Evolutionary conservation across 2,888 invertebrate genomes (phyloP).

Genomic region (Strigamia crassipes): DNA sequence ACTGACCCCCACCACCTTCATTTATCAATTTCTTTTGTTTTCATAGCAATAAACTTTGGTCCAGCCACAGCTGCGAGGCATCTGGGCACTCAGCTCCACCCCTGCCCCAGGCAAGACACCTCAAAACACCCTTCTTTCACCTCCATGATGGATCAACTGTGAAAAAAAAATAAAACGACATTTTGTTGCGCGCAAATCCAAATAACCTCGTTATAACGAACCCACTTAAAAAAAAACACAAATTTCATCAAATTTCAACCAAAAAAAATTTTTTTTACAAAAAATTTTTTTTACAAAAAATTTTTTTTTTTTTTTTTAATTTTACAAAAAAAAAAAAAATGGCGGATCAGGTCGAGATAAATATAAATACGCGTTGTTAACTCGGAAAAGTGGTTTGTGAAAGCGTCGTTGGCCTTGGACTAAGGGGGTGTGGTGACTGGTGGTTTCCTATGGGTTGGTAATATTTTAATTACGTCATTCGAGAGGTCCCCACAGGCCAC

Average conservation of each 20-base stretch:
- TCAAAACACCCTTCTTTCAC: not conserved
- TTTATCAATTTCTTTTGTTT: constrained; percentile 10
- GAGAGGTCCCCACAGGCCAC: constrained; percentile 11
- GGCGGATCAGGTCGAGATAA: not conserved
- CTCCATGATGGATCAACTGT: constrained; percentile 10
- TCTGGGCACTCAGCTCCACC: constrained; percentile 3
- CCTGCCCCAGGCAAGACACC: constrained; percentile 10
- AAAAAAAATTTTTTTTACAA: no score
- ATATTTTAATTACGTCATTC: constrained; percentile 17
- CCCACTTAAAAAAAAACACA: no score
- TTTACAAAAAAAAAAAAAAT: not conserved
- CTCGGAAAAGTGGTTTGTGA: not conserved
- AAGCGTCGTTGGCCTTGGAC: not conserved
- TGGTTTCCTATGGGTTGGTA: not conserved
- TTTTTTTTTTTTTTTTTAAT: no score
- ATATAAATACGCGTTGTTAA: not conserved
- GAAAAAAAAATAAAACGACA: not conserved
- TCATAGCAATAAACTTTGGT: not conserved
- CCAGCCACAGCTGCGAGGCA: constrained; percentile 10
- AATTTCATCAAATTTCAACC: no score
- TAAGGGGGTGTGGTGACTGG: not conserved
- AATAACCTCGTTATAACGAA: not conserved
- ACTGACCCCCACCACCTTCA: not conserved
- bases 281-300: no score
- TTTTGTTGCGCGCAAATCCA: not conserved